Evolutionary conservation across 2,113 vertebrate genomes (phyloP).

Genomic region (Trematomus loennbergii): DNA sequence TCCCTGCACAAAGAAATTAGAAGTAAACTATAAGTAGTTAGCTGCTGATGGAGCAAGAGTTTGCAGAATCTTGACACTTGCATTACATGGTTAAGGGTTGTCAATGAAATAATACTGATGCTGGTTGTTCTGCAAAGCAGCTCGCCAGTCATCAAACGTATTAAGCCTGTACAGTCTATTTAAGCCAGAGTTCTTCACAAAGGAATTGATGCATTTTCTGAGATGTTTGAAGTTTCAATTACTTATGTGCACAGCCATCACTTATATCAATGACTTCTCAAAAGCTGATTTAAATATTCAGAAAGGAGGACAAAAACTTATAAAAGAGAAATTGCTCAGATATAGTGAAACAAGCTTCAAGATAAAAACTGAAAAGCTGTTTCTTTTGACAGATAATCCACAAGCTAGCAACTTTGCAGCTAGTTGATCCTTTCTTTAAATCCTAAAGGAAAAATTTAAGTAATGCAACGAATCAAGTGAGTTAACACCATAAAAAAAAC

Average conservation of each 20-base stretch:
- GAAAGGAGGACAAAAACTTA: background rate
- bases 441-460: background rate
- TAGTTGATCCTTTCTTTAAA: background rate
- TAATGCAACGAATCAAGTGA: too few species aligned
- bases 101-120: background rate
- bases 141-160: background rate
- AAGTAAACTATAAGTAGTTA: background rate
- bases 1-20: background rate
- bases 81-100: background rate
- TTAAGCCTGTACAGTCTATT: background rate
- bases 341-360: background rate
- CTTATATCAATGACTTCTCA: background rate
- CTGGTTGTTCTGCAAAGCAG: background rate
- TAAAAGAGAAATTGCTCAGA: background rate
- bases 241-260: background rate
- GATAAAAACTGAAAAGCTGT: background rate
- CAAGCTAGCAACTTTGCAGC: background rate
- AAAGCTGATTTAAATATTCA: background rate
- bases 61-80: background rate
- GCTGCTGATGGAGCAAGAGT: background rate
- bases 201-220: background rate
- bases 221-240: background rate
- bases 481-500: too few species aligned
- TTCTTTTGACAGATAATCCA: background rate
- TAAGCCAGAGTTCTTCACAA: background rate